Conservation (phyloP, 2,888 invertebrate genomes). For the Gastrophysa polygoni region DNA sequence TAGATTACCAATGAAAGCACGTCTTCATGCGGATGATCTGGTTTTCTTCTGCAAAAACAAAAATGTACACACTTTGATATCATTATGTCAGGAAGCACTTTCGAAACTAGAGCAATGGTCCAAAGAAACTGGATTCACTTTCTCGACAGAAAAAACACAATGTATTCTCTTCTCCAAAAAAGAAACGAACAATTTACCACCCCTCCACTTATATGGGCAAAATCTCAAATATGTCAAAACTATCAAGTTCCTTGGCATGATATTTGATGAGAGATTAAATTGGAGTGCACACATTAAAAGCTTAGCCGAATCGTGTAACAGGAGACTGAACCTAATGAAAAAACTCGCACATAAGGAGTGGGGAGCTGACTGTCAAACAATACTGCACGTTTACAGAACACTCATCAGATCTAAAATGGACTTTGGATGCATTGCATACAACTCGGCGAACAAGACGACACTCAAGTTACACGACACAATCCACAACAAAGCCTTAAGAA, state of each 20-base stretch:
- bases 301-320: neutral
- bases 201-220: neutral
- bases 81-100: neutral
- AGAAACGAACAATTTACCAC: neutral
- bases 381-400: neutral
- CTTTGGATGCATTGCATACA: neutral
- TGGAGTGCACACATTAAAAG: neutral
- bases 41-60: neutral
- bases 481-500: neutral
- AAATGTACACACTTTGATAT: neutral
- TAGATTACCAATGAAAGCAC: neutral
- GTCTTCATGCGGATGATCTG: neutral
- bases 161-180: neutral
- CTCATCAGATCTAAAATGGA: slow-evolving; percentile 2
- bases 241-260: too few species aligned
- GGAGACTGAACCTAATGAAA: neutral
- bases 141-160: neutral
- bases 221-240: too few species aligned
- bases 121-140: neutral
- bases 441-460: neutral
- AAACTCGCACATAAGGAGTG: neutral
- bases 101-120: neutral
- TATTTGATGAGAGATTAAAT: neutral
- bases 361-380: neutral
- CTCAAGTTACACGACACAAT: neutral